These are phyloP conservation scores for Bubo blakistoni DNA, from an alignment of 2,113 vertebrate species.

Conservation along the genomic window DNA sequence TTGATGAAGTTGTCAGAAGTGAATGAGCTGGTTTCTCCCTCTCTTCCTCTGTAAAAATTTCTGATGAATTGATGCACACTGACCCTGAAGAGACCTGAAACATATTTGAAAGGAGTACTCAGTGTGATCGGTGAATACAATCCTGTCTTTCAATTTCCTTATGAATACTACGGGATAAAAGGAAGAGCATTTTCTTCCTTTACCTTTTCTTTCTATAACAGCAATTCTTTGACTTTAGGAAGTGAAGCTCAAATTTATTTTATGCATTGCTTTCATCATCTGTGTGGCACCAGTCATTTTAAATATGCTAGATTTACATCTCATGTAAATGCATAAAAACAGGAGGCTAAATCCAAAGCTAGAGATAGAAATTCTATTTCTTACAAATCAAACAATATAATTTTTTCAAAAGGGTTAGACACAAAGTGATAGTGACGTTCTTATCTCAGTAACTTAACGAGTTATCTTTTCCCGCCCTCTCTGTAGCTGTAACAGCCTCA, in stretches of 20 bases:
- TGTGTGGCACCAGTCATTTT: neutral
- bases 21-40: neutral
- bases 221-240: slow-evolving; percentile 7
- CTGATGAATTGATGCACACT: neutral
- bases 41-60: neutral
- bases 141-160: neutral
- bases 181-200: neutral
- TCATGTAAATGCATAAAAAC: slow-evolving; percentile 37
- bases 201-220: neutral
- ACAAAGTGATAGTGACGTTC: neutral
- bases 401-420: neutral
- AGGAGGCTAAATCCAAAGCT: neutral
- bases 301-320: slow-evolving; percentile 16
- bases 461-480: neutral
- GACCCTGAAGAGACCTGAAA: neutral
- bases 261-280: neutral
- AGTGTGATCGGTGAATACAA: neutral
- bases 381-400: neutral
- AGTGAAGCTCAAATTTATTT: slow-evolving; percentile 11
- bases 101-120: neutral
- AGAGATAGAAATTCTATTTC: neutral
- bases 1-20: neutral
- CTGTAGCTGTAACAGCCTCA: neutral
- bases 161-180: neutral
- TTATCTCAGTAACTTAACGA: neutral